Conservation (phyloP, 53 echinoderm and acorn worm genomes). For the Pentamera pediparva region DNA sequence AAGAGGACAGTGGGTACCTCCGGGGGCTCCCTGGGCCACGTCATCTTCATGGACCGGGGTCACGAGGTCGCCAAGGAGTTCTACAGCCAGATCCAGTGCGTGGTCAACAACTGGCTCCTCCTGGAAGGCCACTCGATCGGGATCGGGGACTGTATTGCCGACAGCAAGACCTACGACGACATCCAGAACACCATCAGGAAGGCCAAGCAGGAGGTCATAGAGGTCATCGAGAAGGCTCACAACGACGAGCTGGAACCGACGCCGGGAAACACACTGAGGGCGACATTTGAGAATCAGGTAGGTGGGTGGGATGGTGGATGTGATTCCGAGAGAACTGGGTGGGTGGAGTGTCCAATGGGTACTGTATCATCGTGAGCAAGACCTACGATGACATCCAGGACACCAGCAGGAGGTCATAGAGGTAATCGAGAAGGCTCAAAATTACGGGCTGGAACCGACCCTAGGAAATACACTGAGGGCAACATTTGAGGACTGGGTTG, state of each 20-base stretch:
- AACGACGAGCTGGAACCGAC: constrained; percentile 95
- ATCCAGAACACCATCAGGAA: constrained; percentile 96
- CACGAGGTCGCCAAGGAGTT: constrained; percentile 89
- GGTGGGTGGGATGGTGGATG: too few relatives aligned
- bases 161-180: constrained; percentile 84
- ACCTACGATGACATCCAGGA: neutral
- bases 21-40: constrained; percentile 85
- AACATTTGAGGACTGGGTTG: constrained; percentile 97
- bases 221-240: constrained; percentile 98
- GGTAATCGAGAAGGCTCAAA: neutral
- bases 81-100: constrained; percentile 95
- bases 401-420: neutral
- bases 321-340: neutral
- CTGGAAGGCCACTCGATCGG: constrained; percentile 84
- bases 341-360: neutral
- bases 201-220: constrained; percentile 96
- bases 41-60: constrained; percentile 94
- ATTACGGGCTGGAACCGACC: too few relatives aligned
- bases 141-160: constrained; percentile 98
- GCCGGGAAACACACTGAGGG: constrained; percentile 95
- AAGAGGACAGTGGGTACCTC: constrained; percentile 99
- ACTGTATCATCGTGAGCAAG: neutral
- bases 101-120: constrained; percentile 95
- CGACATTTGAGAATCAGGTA: constrained; percentile 99
- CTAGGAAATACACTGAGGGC: constrained; percentile 96